These are phyloP conservation scores for Paradisaea rubra DNA, from an alignment of 2,113 vertebrate genomes.

Conservation along the genomic window DNA sequence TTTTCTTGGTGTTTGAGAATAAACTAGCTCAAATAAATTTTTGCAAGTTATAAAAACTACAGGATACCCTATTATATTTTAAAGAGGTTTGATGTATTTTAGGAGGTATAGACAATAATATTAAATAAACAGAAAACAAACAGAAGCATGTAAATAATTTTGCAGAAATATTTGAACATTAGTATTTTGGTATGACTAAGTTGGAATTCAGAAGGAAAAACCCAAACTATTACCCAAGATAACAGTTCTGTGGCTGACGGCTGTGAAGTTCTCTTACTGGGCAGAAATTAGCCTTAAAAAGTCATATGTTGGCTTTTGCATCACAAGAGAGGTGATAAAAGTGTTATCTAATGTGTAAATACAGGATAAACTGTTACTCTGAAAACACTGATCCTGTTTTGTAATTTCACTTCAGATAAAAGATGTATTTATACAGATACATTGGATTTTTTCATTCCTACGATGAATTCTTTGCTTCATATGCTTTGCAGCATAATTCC, in stretches of 20 bases:
- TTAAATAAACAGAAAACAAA: background rate
- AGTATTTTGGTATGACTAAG: background rate
- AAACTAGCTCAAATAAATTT: background rate
- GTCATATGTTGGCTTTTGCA: background rate
- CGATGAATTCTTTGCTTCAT: accelerated
- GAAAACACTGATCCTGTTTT: background rate
- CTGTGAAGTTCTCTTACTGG: background rate
- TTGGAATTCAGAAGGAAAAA: background rate
- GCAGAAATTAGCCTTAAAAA: background rate
- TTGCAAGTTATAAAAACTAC: background rate
- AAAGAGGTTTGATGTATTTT: background rate
- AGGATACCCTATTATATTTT: background rate
- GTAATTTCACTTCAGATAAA: background rate
- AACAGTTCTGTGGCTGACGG: background rate
- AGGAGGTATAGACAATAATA: background rate
- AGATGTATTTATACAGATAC: background rate
- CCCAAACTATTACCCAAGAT: background rate
- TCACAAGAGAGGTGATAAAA: background rate
- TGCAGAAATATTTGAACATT: background rate
- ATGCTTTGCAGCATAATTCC: background rate
- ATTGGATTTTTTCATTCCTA: background rate
- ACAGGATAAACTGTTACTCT: background rate
- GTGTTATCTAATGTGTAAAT: background rate
- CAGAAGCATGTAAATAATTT: background rate
- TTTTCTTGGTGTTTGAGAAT: background rate